Base-by-base conservation (phyloP, 2,113 vertebrate genomes). In the Antigone vipio region DNA sequence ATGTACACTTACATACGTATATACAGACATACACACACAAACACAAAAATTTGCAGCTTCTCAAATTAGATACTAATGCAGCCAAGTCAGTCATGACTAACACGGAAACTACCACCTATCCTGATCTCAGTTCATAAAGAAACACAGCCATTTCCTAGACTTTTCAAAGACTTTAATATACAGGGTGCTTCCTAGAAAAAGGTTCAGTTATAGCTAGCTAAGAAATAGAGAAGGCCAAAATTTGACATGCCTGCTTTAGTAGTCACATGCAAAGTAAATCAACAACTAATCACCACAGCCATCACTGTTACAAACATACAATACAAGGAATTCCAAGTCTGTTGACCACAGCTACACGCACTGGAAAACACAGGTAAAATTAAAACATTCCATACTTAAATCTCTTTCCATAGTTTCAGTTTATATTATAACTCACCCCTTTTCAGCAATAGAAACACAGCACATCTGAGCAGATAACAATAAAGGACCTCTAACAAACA, bases 1-100 rank as follows among this genome's bases (percentile, higher is more conserved):
- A 26, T 14, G 23, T 9, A 50, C 9, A 47, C 5, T 5, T 4
- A 3, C 2, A 5, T 2, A 15, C 1, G 5, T 12, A 30, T 21
- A 45, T 4, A 53, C 3, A 68, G 26, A 62, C 42, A 52, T 5
- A 75, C 11, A 77, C 29, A 52, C 24, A 85, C 8, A 55, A 21
- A 59, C 53, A 71, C 16, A 92, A 47, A 29, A 27, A 44, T 13
- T 6, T 52, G 47, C 68, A 81, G 64, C 56, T 91, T 91, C 83
- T 38, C 60, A 47, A 45, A 58, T 27, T 1, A 74, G 15, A 47
- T 7, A 21, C 11, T 23, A 59, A 40, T 3, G 9, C 60, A 78
- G 73, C 5, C 71, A 53, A 35, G 24, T 35, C 73, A 81, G 40
- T 15, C 49, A 55, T 13, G 26, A 59, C 59, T 78, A 64, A 67